phyloP scores from a whole-genome alignment of 2,113 vertebrate species.

The Petromus typicus region DNA sequence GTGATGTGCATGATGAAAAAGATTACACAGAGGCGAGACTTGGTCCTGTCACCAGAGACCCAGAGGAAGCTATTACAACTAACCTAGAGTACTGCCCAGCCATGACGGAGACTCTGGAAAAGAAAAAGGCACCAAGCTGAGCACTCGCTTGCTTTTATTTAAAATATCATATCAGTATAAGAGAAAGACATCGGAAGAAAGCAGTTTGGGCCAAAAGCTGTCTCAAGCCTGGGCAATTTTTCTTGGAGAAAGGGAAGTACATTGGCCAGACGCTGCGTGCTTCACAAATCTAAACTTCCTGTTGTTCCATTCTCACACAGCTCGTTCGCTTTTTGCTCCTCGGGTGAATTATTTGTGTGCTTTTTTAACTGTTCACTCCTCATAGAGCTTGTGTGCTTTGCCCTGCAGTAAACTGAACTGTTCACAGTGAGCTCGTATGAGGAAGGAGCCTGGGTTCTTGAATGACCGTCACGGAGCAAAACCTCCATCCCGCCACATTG shows the following conservation, averaged over 20 bases:
- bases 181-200: background rate
- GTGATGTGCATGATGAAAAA: background rate
- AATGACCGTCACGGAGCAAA: background rate
- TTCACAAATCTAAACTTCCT: background rate
- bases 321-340: background rate
- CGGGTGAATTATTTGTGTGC: background rate
- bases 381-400: background rate
- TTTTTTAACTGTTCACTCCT: background rate
- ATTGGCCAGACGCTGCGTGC: background rate
- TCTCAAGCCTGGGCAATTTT: background rate
- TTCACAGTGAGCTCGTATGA: background rate
- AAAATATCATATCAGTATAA: background rate
- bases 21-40: background rate
- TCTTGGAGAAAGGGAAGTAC: background rate
- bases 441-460: background rate
- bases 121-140: background rate
- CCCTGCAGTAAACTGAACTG: background rate
- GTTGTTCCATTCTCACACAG: background rate
- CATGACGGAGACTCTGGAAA: background rate
- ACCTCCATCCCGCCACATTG: background rate
- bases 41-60: background rate
- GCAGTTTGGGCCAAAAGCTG: background rate
- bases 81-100: background rate
- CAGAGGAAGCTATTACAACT: background rate
- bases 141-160: background rate